Evolutionary conservation across 2,888 invertebrate genomes (phyloP).

Genomic region (Morinoia aosen): DNA sequence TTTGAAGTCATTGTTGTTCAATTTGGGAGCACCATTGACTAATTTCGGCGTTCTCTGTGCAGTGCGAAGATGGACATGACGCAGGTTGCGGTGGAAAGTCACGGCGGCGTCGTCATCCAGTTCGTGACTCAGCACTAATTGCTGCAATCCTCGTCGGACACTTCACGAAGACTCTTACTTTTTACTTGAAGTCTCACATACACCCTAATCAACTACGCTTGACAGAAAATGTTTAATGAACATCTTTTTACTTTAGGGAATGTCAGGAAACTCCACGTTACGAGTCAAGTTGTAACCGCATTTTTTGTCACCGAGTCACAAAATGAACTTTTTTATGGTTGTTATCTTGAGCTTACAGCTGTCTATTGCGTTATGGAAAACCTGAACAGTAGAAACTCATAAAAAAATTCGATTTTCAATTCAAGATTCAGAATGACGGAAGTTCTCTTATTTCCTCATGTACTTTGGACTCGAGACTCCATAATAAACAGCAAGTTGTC

Average conservation of each 20-base stretch:
- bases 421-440: too few relatives aligned
- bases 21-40: neutral
- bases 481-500: neutral
- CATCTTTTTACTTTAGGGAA: neutral
- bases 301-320: neutral
- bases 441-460: neutral
- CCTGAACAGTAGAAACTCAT: neutral
- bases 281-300: neutral
- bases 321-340: neutral
- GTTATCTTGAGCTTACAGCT: neutral
- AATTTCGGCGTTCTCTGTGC: neutral
- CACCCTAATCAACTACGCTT: neutral
- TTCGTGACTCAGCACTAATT: slow-evolving; percentile 36
- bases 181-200: neutral
- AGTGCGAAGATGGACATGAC: slow-evolving; percentile 25
- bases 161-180: neutral
- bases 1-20: neutral
- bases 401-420: neutral
- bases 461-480: neutral
- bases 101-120: slow-evolving; percentile 35
- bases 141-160: neutral
- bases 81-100: neutral
- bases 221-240: neutral
- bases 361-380: neutral
- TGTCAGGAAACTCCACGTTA: neutral